phyloP scores from a whole-genome alignment of 2,888 invertebrate genomes.

The Celastrina argiolus region DNA sequence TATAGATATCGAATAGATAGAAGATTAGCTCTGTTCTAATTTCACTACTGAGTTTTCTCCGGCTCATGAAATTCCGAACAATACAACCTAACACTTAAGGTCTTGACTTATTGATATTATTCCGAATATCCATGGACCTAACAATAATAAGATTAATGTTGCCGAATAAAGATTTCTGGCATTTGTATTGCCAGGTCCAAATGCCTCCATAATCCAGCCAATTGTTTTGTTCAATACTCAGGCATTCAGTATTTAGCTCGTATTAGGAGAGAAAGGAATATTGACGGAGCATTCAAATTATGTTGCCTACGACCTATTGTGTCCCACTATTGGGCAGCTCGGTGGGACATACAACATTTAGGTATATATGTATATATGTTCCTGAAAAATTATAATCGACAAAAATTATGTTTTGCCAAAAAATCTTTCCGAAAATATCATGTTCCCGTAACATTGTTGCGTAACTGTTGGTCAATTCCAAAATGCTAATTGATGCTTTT shows the following conservation, averaged over 20 bases:
- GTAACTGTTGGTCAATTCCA: no score
- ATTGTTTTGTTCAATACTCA: constrained; percentile 4
- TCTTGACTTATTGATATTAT: constrained; percentile 1
- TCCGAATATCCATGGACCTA: background rate
- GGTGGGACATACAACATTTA: no score
- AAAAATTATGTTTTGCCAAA: no score
- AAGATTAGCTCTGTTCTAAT: no score
- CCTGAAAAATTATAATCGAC: no score
- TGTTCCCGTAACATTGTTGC: no score
- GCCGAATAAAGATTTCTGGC: constrained; percentile 8
- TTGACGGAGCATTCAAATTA: constrained; percentile 4
- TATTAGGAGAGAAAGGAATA: constrained; percentile 25
- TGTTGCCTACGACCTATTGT: background rate
- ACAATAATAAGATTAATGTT: constrained; percentile 14
- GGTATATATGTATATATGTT: no score
- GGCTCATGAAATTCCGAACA: no score
- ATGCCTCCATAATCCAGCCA: constrained; percentile 14
- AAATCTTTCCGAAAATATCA: no score
- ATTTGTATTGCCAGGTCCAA: constrained; percentile 7
- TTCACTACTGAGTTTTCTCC: no score
- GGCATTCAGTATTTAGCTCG: background rate
- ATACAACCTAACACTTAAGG: background rate
- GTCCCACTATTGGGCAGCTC: background rate
- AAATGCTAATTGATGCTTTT: no score
- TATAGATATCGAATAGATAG: no score